Evolutionary conservation across 2,888 invertebrate species (phyloP).

Genomic region (Sabatieria punctata): DNA sequence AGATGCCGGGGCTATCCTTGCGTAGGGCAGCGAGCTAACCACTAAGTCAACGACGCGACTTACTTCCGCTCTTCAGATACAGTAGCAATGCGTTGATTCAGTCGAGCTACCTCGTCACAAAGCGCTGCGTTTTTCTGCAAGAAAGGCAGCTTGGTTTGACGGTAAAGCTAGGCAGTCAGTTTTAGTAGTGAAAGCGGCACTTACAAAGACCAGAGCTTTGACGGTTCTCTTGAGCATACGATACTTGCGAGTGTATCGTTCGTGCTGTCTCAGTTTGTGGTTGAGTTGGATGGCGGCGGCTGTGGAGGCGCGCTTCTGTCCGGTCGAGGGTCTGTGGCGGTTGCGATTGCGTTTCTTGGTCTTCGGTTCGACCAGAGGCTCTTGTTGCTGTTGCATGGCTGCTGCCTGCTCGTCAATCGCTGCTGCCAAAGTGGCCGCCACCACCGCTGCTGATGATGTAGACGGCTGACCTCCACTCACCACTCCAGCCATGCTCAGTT

Average conservation of each 20-base stretch:
- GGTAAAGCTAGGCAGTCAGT: neutral
- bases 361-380: too few relatives aligned
- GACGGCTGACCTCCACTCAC: too few relatives aligned
- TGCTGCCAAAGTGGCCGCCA: too few relatives aligned
- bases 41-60: neutral
- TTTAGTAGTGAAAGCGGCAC: conserved; percentile 3
- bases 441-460: too few relatives aligned
- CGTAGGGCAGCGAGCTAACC: neutral
- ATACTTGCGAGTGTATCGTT: neutral
- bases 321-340: too few relatives aligned
- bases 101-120: conserved; percentile 10
- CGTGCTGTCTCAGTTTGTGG: neutral
- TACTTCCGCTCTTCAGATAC: conserved; percentile 8
- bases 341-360: too few relatives aligned
- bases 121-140: conserved; percentile 11
- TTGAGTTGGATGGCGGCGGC: too few relatives aligned
- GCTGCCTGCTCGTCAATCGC: too few relatives aligned
- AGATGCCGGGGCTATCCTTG: neutral
- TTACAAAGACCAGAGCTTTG: conserved; percentile 15
- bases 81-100: conserved; percentile 8
- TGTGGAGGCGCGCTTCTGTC: too few relatives aligned
- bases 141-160: neutral
- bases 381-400: too few relatives aligned
- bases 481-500: too few relatives aligned
- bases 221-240: conserved; percentile 12